Evolutionary conservation across 2,888 invertebrate genomes (phyloP).

Genomic region (Eumacrocentrus americanus): DNA sequence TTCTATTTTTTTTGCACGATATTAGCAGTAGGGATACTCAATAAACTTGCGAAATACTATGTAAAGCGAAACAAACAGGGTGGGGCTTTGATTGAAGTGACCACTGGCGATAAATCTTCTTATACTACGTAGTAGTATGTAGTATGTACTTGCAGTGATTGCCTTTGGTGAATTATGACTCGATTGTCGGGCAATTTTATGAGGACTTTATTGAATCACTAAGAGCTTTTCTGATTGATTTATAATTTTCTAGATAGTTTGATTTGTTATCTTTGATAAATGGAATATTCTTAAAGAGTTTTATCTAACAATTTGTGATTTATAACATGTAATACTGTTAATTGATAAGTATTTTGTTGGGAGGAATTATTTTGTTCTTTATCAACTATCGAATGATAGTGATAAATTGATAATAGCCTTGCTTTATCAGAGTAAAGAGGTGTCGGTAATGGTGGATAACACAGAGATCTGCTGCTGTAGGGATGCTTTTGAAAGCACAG

Average conservation of each 20-base stretch:
- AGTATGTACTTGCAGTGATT: not conserved
- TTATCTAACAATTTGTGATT: too few species aligned
- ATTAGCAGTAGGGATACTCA: too few species aligned
- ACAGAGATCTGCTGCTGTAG: slow-evolving; percentile 4
- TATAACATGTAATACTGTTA: too few species aligned
- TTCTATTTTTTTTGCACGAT: not conserved
- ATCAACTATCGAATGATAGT: not conserved
- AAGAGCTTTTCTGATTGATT: slow-evolving; percentile 1
- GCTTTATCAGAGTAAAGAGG: not conserved
- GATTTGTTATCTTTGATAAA: too few species aligned
- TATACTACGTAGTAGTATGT: not conserved
- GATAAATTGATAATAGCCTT: not conserved
- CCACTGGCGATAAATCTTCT: not conserved
- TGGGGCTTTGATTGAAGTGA: not conserved
- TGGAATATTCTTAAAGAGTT: too few species aligned
- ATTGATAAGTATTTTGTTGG: not conserved
- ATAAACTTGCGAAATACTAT: not conserved
- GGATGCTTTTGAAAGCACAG: too few species aligned
- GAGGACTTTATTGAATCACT: not conserved
- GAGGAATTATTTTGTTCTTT: too few species aligned
- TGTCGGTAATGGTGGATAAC: not conserved
- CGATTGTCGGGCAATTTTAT: not conserved
- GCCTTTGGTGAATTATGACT: not conserved
- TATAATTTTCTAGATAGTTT: too few species aligned
- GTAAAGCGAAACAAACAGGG: slow-evolving; percentile 5